Percentiles rank a stretch among this genome's conserved stretches.
Evolutionary conservation across 1,140 invertebrate genomes (phyloP).

Genomic region (Cyclina sinensis): DNA sequence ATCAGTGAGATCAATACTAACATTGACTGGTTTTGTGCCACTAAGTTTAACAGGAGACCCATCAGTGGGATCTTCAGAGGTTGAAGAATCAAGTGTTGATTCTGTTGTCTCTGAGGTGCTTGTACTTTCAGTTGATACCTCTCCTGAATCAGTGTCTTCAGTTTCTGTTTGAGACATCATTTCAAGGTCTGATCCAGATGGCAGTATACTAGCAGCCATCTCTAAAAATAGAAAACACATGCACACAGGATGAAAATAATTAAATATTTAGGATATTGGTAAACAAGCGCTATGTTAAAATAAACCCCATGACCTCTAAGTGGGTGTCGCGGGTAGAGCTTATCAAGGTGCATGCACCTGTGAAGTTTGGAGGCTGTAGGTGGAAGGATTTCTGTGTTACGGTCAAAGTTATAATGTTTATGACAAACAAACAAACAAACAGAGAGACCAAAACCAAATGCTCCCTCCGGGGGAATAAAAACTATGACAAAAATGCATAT

Average conservation of each 20-base stretch:
- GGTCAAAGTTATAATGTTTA: too few species aligned
- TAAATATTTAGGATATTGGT: not conserved
- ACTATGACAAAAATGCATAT: too few species aligned
- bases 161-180: conserved; percentile 42
- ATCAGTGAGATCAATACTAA: conserved; percentile 44
- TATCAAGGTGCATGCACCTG: too few species aligned
- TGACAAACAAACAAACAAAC: too few species aligned
- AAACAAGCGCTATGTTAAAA: too few species aligned
- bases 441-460: too few species aligned
- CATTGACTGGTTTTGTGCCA: not conserved
- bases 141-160: conserved; percentile 2
- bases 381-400: too few species aligned
- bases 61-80: not conserved
- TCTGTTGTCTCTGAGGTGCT: not conserved
- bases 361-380: too few species aligned
- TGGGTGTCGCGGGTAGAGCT: too few species aligned
- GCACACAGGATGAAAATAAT: not conserved
- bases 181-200: conserved; percentile 19
- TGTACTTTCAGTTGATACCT: not conserved
- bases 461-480: too few species aligned
- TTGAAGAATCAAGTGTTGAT: not conserved
- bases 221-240: conserved; percentile 10
- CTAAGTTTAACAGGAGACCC: not conserved
- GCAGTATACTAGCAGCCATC: not conserved
- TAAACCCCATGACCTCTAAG: too few species aligned